Percentiles rank a stretch among this genome's conserved stretches.
These are phyloP conservation scores for Fissipunctia ypsillon DNA, from an alignment of 2,888 invertebrate species.

Conservation along the genomic window DNA sequence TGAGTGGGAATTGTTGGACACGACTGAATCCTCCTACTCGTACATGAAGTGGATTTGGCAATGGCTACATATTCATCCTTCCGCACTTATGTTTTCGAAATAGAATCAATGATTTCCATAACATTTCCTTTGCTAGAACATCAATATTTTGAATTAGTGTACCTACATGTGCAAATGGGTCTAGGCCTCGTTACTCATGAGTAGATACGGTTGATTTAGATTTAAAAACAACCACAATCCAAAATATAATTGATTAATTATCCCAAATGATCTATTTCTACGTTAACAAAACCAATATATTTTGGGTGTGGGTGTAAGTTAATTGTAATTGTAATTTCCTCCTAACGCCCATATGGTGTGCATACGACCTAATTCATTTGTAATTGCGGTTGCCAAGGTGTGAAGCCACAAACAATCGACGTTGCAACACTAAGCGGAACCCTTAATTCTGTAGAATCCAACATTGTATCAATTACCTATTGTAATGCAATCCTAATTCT, in stretches of 20 bases:
- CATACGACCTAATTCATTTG: constrained; percentile 66
- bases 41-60: not conserved
- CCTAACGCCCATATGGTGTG: constrained; percentile 55
- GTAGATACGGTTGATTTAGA: not conserved
- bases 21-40: not conserved
- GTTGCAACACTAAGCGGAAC: constrained; percentile 64
- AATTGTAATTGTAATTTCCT: constrained; percentile 17
- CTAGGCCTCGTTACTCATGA: not conserved
- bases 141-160: constrained; percentile 27
- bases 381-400: constrained; percentile 72
- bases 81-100: not conserved
- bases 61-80: not conserved
- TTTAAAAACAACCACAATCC: not conserved
- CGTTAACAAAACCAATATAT: not conserved
- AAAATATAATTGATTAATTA: not conserved
- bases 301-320: constrained; percentile 8
- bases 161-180: not conserved
- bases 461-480: constrained; percentile 71
- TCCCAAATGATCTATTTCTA: constrained; percentile 1
- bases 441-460: constrained; percentile 73
- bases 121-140: constrained; percentile 2
- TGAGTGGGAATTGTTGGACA: not conserved
- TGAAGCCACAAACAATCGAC: constrained; percentile 71
- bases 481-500: constrained; percentile 69
- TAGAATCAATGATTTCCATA: constrained; percentile 14